Evolutionary conservation across 2,797 vertebrate genomes (phyloP).

Genomic region (Clarias fuscus): DNA sequence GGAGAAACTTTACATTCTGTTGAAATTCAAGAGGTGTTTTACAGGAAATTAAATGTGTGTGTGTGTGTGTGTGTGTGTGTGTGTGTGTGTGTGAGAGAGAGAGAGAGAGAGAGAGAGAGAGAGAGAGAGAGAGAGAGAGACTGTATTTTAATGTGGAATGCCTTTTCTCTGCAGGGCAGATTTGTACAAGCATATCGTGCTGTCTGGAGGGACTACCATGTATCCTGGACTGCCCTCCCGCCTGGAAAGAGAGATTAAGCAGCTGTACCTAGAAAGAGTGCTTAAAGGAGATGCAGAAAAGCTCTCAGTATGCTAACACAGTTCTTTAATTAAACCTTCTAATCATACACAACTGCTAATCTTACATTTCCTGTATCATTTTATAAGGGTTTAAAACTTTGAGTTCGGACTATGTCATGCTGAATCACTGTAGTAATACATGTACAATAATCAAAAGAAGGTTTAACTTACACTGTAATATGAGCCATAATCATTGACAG

Average conservation of each 20-base stretch:
- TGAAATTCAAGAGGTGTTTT: neutral
- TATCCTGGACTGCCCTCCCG: slow-evolving; percentile 81
- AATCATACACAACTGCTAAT: neutral
- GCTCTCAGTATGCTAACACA: slow-evolving; percentile 66
- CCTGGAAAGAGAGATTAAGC: slow-evolving; percentile 81
- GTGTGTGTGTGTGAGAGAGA: no score
- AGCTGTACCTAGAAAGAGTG: slow-evolving; percentile 81
- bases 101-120: no score
- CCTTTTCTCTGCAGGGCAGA: slow-evolving; percentile 68
- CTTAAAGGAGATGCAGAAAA: slow-evolving; percentile 76
- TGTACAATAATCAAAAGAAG: neutral
- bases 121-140: no score
- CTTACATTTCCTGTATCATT: neutral
- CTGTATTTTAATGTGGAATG: neutral
- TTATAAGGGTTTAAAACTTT: neutral
- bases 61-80: no score
- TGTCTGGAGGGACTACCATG: slow-evolving; percentile 82
- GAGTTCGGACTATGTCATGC: neutral
- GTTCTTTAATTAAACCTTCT: neutral
- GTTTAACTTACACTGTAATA: neutral
- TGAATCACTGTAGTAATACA: neutral
- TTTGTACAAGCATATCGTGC: slow-evolving; percentile 83
- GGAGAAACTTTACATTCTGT: neutral
- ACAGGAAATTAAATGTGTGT: neutral
- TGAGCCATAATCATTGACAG: neutral